Evolutionary conservation across 2,888 invertebrate species (phyloP).

Genomic region (Globia sparganii): DNA sequence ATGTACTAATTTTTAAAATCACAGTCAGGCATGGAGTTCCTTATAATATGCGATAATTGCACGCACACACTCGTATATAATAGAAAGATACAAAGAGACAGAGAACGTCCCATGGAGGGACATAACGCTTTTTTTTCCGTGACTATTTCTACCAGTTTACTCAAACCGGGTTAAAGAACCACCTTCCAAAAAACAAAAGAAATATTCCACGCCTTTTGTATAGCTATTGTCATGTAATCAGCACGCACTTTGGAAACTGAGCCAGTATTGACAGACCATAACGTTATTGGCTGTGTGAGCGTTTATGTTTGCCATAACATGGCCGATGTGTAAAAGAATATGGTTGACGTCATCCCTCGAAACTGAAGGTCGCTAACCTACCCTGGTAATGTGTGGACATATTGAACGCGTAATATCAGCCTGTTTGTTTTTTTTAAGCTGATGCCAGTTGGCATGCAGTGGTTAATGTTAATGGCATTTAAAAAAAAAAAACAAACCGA

Average conservation of each 20-base stretch:
- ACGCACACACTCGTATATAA: too few relatives aligned
- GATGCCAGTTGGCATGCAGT: background rate
- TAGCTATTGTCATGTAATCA: constrained; percentile 42
- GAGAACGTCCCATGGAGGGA: too few relatives aligned
- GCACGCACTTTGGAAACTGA: constrained; percentile 46
- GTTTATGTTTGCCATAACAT: constrained; percentile 53
- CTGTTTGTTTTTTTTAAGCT: constrained; percentile 24
- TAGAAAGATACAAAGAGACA: too few relatives aligned
- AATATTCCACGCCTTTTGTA: background rate
- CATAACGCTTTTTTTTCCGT: too few relatives aligned
- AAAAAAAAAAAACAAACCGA: too few relatives aligned
- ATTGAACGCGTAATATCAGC: background rate
- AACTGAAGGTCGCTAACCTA: constrained; percentile 41
- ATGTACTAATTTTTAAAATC: too few relatives aligned
- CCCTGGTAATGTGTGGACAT: constrained; percentile 13
- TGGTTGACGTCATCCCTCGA: constrained; percentile 54
- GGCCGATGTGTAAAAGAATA: constrained; percentile 49
- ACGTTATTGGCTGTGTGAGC: constrained; percentile 54
- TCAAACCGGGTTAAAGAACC: too few relatives aligned
- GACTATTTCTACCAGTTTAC: too few relatives aligned
- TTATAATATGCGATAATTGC: too few relatives aligned
- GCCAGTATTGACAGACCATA: constrained; percentile 54
- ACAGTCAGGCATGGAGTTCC: too few relatives aligned
- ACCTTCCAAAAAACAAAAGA: background rate
- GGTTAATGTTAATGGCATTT: background rate